Percentiles rank a stretch among this genome's conserved stretches.
Conservation (phyloP, 2,888 invertebrate species). For the Danaus chrysippus region DNA sequence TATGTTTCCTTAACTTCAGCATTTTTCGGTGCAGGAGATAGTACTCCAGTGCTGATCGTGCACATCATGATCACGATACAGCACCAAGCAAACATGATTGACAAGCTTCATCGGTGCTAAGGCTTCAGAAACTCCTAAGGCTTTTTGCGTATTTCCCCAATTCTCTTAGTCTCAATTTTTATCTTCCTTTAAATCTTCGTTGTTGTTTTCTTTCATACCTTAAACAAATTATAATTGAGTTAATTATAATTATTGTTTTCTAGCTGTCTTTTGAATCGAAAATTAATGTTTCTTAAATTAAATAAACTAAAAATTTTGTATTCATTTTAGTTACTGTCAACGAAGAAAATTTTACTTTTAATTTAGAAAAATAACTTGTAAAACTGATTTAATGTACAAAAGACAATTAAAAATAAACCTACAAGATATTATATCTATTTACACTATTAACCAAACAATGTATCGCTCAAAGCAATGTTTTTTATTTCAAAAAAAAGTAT, state of each 20-base stretch:
- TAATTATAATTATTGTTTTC: too few relatives aligned
- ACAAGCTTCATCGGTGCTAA: conserved; percentile 63
- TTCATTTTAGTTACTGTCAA: too few relatives aligned
- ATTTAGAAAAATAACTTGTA: too few relatives aligned
- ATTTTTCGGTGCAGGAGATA: conserved; percentile 65
- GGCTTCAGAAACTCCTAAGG: conserved; percentile 33
- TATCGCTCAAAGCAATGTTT: conserved; percentile 6
- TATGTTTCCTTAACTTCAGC: conserved; percentile 66
- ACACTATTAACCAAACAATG: background rate
- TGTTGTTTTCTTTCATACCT: background rate
- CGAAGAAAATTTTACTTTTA: too few relatives aligned
- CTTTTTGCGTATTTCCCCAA: background rate
- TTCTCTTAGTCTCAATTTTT: background rate
- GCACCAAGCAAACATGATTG: conserved; percentile 74
- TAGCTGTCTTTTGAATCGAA: too few relatives aligned
- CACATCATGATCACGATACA: conserved; percentile 70
- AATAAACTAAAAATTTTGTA: too few relatives aligned
- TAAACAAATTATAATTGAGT: too few relatives aligned
- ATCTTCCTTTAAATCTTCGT: background rate
- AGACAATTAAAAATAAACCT: background rate
- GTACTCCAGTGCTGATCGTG: conserved; percentile 64
- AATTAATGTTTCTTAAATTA: too few relatives aligned
- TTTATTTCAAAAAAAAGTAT: conserved; percentile 8
- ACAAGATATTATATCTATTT: background rate
- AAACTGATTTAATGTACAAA: background rate